A percentile compares a stretch with the other conserved stretches of the same genome.
Evolutionary conservation across 1,140 invertebrate genomes (phyloP).

Genomic region (Sipha flava): DNA sequence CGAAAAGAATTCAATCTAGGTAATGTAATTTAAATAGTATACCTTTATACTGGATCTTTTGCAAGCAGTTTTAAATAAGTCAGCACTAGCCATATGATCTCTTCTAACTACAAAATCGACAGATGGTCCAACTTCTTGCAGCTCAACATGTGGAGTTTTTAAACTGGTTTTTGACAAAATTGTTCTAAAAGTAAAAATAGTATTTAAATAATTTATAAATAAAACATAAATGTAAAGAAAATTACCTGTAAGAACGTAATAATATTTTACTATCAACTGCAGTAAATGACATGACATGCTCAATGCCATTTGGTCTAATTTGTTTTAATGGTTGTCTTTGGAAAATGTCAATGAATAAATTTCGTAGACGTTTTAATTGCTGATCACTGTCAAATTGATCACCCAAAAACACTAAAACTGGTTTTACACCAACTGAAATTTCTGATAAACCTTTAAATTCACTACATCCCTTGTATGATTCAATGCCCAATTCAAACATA

Average conservation of each 20-base stretch:
- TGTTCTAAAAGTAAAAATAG: conserved; percentile 52
- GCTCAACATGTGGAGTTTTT: conserved; percentile 76
- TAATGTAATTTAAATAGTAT: not conserved
- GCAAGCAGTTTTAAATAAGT: conserved; percentile 79
- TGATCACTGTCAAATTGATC: conserved; percentile 75
- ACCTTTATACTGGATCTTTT: conserved; percentile 65
- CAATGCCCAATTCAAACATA: conserved; percentile 91
- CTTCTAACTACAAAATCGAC: conserved; percentile 77
- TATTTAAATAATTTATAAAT: not conserved
- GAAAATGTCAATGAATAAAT: conserved; percentile 87
- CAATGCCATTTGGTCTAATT: conserved; percentile 81
- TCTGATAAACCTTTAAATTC: conserved; percentile 70
- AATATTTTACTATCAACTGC: conserved; percentile 69
- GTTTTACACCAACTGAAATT: conserved; percentile 74
- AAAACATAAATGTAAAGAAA: not conserved
- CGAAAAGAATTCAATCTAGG: not conserved
- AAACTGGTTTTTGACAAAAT: conserved; percentile 84
- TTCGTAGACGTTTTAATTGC: conserved; percentile 75
- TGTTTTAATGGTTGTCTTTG: conserved; percentile 68
- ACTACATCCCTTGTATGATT: conserved; percentile 66
- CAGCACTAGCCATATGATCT: conserved; percentile 79
- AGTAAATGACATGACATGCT: conserved; percentile 86
- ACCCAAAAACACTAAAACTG: conserved; percentile 89
- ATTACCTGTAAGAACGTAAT: conserved; percentile 73
- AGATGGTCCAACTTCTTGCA: conserved; percentile 91